A percentile compares a stretch with the other conserved stretches of the same genome.
phyloP scores from a whole-genome alignment of 1,140 invertebrate species.

The Scaptodrosophila lebanonensis region DNA sequence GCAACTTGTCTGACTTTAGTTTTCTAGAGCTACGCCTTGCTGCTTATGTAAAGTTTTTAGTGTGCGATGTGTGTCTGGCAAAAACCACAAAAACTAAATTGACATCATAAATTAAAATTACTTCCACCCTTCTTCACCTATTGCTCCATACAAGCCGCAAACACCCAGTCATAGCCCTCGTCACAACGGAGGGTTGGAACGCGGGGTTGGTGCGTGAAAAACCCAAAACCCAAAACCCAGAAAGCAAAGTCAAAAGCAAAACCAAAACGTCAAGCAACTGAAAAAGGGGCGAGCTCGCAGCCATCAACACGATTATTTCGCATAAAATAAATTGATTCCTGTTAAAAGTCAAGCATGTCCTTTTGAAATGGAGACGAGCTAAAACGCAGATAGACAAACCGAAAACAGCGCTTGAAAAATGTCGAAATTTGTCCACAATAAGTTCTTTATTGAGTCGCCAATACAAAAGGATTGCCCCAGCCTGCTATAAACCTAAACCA shows the following conservation, averaged over 20 bases:
- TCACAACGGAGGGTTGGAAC: slow-evolving; percentile 41
- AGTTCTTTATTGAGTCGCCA: slow-evolving; percentile 73
- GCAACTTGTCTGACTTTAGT: no score
- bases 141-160: slow-evolving; percentile 42
- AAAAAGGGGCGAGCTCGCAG: slow-evolving; percentile 72
- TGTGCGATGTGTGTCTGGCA: slow-evolving; percentile 5
- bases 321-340: slow-evolving; percentile 77
- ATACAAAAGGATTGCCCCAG: slow-evolving; percentile 59
- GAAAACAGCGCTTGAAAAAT: slow-evolving; percentile 66
- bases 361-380: slow-evolving; percentile 40
- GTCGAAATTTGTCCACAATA: slow-evolving; percentile 75
- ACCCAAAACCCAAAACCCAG: slow-evolving; percentile 36
- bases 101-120: slow-evolving; percentile 77
- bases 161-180: slow-evolving; percentile 57
- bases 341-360: slow-evolving; percentile 74
- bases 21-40: background rate
- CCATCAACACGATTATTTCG: slow-evolving; percentile 77
- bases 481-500: slow-evolving; percentile 41
- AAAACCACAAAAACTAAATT: slow-evolving; percentile 71
- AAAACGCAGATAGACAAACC: slow-evolving; percentile 37
- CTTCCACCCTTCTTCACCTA: slow-evolving; percentile 74
- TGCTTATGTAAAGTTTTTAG: slow-evolving; percentile 28
- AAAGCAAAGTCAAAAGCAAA: no score
- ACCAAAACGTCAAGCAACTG: slow-evolving; percentile 26
- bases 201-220: slow-evolving; percentile 43